phyloP scores from a whole-genome alignment of 2,888 invertebrate species.

The Agonopterix alstromeriana region DNA sequence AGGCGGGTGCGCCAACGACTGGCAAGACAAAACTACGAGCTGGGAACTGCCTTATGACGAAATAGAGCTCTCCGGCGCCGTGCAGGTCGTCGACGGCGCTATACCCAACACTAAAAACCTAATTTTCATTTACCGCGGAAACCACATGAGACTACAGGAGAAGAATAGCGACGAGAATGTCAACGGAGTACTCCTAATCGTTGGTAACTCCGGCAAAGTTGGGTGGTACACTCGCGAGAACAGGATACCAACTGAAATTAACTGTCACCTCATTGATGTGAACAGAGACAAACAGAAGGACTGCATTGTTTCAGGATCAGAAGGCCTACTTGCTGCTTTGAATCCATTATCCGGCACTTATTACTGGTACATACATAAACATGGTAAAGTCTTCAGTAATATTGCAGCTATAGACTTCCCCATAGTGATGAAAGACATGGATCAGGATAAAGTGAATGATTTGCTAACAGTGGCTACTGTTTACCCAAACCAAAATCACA shows the following conservation, averaged over 20 bases:
- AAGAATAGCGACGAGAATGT: constrained; percentile 63
- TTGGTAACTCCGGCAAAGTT: constrained; percentile 82
- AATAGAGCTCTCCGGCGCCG: constrained; percentile 82
- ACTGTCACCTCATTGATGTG: constrained; percentile 84
- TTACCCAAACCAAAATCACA: constrained; percentile 69
- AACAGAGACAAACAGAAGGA: constrained; percentile 83
- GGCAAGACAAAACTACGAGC: constrained; percentile 77
- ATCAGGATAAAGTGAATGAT: constrained; percentile 83
- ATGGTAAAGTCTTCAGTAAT: constrained; percentile 64
- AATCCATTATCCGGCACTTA: constrained; percentile 73
- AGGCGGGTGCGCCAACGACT: constrained; percentile 79
- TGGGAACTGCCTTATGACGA: constrained; percentile 83
- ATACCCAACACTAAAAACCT: constrained; percentile 81
- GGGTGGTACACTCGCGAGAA: constrained; percentile 85
- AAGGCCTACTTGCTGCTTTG: constrained; percentile 75
- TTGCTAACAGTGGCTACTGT: constrained; percentile 78
- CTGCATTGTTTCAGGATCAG: constrained; percentile 84
- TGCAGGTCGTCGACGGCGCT: constrained; percentile 81
- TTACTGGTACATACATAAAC: constrained; percentile 78
- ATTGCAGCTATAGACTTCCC: constrained; percentile 82
- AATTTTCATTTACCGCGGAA: constrained; percentile 84
- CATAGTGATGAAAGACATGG: constrained; percentile 82
- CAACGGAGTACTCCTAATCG: constrained; percentile 83
- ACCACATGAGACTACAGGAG: constrained; percentile 74
- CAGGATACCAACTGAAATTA: constrained; percentile 82